Evolutionary conservation across 2,113 vertebrate species (phyloP).

Genomic region (Progne subis): DNA sequence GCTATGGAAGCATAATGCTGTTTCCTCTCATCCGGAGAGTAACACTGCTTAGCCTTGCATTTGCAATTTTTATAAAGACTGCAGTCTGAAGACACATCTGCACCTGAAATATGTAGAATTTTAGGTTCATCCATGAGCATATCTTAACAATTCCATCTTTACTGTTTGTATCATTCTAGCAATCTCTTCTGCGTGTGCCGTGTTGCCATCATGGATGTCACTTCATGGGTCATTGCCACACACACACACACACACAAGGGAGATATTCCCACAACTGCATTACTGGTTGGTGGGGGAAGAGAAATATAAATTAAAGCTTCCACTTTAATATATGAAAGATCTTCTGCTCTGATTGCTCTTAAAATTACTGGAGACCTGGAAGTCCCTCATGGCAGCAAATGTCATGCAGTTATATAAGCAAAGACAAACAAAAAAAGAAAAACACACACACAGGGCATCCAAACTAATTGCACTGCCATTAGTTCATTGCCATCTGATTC

Average conservation of each 20-base stretch:
- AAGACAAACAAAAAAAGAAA: neutral
- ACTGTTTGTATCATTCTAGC: neutral
- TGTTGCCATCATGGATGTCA: neutral
- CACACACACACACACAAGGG: neutral
- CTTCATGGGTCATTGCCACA: neutral
- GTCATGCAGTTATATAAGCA: neutral
- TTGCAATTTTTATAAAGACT: neutral
- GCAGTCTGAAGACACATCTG: neutral
- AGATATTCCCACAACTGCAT: neutral
- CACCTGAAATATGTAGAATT: neutral
- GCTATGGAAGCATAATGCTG: neutral
- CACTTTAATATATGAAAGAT: neutral
- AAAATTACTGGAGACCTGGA: neutral
- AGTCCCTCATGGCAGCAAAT: neutral
- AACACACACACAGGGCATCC: neutral
- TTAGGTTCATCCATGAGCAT: neutral
- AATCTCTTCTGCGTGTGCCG: fast-evolving
- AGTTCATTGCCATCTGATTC: neutral
- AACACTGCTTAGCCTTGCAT: neutral
- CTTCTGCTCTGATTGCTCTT: neutral
- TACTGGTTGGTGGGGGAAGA: neutral
- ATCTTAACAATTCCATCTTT: neutral
- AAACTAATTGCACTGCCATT: neutral
- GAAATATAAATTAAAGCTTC: neutral
- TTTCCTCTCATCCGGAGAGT: neutral